These are phyloP conservation scores for Physeter macrocephalus DNA, from an alignment of 2,113 vertebrate genomes.

Conservation along the genomic window DNA sequence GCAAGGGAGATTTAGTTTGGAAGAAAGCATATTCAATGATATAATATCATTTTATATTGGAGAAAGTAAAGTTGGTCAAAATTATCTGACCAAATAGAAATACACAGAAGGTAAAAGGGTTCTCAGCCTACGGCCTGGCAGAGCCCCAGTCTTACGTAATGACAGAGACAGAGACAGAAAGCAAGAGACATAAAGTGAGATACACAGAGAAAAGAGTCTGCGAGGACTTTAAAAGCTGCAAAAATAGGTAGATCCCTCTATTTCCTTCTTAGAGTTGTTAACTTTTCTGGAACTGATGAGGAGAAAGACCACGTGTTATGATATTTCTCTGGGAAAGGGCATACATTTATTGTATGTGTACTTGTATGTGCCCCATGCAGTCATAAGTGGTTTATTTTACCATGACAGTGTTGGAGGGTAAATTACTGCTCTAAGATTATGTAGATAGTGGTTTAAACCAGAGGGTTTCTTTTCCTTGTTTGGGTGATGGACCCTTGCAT, in stretches of 20 bases:
- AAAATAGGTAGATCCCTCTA: background rate
- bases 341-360: background rate
- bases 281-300: background rate
- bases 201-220: background rate
- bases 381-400: slow-evolving; percentile 7
- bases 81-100: background rate
- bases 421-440: slow-evolving; percentile 40
- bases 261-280: background rate
- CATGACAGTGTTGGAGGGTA: background rate
- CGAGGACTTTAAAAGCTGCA: background rate
- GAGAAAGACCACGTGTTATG: background rate
- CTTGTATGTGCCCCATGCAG: background rate
- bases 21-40: background rate
- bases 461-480: slow-evolving; percentile 39
- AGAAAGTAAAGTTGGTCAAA: background rate
- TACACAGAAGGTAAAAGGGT: background rate
- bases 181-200: background rate
- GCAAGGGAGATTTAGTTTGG: background rate
- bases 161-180: background rate
- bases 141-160: background rate
- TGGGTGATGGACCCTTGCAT: slow-evolving; percentile 35
- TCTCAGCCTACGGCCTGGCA: background rate
- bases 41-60: background rate
- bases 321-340: background rate
- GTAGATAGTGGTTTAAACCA: slow-evolving; percentile 26